phyloP scores from a whole-genome alignment of 64 coral and sea anemone species.

The Porites lutea region DNA sequence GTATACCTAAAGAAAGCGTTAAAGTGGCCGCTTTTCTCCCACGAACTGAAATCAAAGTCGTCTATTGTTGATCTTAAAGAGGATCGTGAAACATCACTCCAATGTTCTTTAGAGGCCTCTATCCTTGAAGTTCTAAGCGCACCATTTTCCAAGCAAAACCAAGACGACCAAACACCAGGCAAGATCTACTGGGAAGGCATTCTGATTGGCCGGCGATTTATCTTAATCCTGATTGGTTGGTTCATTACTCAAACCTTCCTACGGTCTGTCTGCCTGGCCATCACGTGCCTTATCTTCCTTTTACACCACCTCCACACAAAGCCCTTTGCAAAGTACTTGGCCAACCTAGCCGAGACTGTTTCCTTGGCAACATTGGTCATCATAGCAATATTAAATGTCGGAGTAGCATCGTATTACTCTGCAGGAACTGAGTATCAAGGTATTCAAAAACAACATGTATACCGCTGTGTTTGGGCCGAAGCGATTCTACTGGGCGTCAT shows the following conservation, averaged over 20 bases:
- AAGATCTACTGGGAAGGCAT: slow-evolving; percentile 61
- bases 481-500: background rate
- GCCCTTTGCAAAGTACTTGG: slow-evolving; percentile 9
- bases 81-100: background rate
- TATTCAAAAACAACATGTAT: background rate
- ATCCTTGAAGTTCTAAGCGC: slow-evolving; percentile 27
- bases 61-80: background rate
- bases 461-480: background rate
- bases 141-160: slow-evolving; percentile 29
- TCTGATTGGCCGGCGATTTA: slow-evolving; percentile 56
- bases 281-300: slow-evolving; percentile 20
- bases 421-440: background rate
- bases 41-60: background rate
- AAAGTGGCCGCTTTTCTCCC: background rate
- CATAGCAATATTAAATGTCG: slow-evolving; percentile 46
- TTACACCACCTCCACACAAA: slow-evolving; percentile 22
- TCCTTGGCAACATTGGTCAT: slow-evolving; percentile 46
- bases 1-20: background rate
- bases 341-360: slow-evolving; percentile 35
- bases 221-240: slow-evolving; percentile 33
- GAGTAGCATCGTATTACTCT: background rate
- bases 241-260: background rate
- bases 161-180: background rate
- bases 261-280: background rate
- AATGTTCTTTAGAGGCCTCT: background rate